Percentiles rank a stretch among this genome's conserved stretches.
Evolutionary conservation across 2,888 invertebrate species (phyloP).

Genomic region (Eustalomyia histrio): DNA sequence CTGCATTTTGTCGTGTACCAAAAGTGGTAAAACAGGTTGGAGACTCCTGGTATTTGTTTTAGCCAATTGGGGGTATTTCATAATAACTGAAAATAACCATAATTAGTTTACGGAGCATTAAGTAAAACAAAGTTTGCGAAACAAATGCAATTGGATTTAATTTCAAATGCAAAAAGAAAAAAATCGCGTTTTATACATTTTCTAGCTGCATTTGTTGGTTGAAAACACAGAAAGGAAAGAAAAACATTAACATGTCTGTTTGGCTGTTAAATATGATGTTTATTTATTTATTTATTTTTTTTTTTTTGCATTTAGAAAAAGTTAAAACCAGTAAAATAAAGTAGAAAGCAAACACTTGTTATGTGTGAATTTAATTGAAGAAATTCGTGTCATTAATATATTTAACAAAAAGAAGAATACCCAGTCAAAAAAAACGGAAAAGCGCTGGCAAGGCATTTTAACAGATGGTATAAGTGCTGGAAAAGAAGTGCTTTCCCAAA

Average conservation of each 20-base stretch:
- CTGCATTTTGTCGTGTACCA: too few species aligned
- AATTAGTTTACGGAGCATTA: constrained; percentile 45
- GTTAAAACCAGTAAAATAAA: constrained; percentile 33
- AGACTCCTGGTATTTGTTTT: too few species aligned
- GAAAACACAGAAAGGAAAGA: not conserved
- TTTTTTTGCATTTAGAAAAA: constrained; percentile 18
- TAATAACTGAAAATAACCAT: constrained; percentile 55
- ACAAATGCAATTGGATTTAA: constrained; percentile 42
- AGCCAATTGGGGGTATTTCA: constrained; percentile 64
- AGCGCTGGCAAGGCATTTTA: too few species aligned
- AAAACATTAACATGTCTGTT: constrained; percentile 53
- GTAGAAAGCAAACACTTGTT: constrained; percentile 61
- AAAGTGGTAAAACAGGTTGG: too few species aligned
- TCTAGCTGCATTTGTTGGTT: constrained; percentile 23
- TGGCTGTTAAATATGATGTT: constrained; percentile 59
- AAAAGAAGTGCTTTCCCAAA: too few species aligned
- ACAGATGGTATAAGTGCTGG: too few species aligned
- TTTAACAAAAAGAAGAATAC: constrained; percentile 41
- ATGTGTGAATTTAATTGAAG: constrained; percentile 64
- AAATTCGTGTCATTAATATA: constrained; percentile 63
- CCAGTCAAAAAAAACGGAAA: too few species aligned
- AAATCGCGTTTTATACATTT: constrained; percentile 55
- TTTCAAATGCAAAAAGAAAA: constrained; percentile 35
- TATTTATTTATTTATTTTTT: constrained; percentile 15
- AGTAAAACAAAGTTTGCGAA: constrained; percentile 53